A percentile compares a stretch with the other conserved stretches of the same genome.
Conservation (phyloP, 2,113 vertebrate genomes). For the Nicator chloris region DNA sequence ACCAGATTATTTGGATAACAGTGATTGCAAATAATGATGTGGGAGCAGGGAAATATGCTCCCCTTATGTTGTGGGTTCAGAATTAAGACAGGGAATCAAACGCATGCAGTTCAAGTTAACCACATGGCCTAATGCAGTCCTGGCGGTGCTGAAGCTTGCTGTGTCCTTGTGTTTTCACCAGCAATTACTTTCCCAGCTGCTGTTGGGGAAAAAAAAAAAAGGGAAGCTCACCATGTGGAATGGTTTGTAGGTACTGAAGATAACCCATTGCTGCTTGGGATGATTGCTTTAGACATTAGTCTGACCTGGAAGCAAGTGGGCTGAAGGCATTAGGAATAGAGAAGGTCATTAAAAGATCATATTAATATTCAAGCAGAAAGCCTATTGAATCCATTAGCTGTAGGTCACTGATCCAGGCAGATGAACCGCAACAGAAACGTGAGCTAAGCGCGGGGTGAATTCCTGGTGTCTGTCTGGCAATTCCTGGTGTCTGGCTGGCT, state of each 20-base stretch:
- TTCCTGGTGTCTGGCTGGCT: not conserved
- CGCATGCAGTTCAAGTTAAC: slow-evolving; percentile 35
- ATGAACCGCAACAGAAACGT: not conserved
- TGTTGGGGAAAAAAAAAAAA: not conserved
- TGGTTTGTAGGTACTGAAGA: not conserved
- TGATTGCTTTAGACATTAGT: not conserved
- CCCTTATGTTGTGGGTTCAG: slow-evolving; percentile 51
- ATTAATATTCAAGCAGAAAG: not conserved
- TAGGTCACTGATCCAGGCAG: not conserved
- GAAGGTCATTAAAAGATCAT: not conserved
- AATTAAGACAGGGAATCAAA: slow-evolving; percentile 45
- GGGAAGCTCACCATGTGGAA: not conserved
- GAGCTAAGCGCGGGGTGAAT: not conserved
- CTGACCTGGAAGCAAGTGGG: not conserved
- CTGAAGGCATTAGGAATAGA: not conserved
- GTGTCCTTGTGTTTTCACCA: slow-evolving; percentile 15
- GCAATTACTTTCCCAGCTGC: slow-evolving; percentile 49
- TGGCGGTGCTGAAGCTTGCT: not conserved
- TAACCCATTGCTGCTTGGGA: not conserved
- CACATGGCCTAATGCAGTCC: slow-evolving; percentile 28
- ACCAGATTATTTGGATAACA: slow-evolving; percentile 55
- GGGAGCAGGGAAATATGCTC: slow-evolving; percentile 44
- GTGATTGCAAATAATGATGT: slow-evolving; percentile 55
- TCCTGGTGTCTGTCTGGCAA: not conserved
- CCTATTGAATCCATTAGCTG: not conserved